These are phyloP conservation scores for Cactoblastis cactorum DNA, from an alignment of 2,888 invertebrate genomes.

Conservation along the genomic window DNA sequence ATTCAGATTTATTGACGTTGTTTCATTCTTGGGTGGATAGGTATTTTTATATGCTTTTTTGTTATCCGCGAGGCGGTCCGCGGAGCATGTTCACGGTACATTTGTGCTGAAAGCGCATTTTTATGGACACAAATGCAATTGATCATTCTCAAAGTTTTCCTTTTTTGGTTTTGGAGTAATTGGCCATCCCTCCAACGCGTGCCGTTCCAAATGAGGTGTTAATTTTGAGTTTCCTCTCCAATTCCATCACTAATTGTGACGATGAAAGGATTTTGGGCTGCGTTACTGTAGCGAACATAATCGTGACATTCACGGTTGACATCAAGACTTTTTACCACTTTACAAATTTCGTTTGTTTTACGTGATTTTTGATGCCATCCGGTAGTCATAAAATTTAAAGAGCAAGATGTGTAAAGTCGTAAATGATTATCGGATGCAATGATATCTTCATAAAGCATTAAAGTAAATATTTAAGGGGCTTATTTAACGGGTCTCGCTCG, in stretches of 20 bases:
- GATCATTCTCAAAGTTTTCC: constrained; percentile 43
- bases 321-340: background rate
- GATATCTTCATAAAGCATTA: constrained; percentile 2
- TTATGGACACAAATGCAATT: constrained; percentile 45
- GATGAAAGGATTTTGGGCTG: constrained; percentile 27
- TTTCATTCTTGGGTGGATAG: constrained; percentile 21
- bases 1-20: constrained; percentile 34
- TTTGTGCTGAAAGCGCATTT: constrained; percentile 45
- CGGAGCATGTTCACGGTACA: constrained; percentile 49
- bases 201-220: constrained; percentile 54
- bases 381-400: constrained; percentile 6
- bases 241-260: constrained; percentile 38
- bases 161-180: constrained; percentile 40
- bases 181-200: constrained; percentile 56
- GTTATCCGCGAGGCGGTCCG: constrained; percentile 39
- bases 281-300: background rate
- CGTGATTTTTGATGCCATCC: constrained; percentile 4
- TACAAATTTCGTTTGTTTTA: background rate
- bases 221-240: constrained; percentile 38
- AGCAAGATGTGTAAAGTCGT: constrained; percentile 5
- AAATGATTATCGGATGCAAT: constrained; percentile 16
- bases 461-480: constrained; percentile 16
- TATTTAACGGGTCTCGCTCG: constrained; percentile 27
- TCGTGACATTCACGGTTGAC: background rate
- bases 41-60: constrained; percentile 22